Percentiles rank a stretch among this genome's conserved stretches.
phyloP scores from a whole-genome alignment of 2,888 invertebrate species.

The Folsomia candida region DNA sequence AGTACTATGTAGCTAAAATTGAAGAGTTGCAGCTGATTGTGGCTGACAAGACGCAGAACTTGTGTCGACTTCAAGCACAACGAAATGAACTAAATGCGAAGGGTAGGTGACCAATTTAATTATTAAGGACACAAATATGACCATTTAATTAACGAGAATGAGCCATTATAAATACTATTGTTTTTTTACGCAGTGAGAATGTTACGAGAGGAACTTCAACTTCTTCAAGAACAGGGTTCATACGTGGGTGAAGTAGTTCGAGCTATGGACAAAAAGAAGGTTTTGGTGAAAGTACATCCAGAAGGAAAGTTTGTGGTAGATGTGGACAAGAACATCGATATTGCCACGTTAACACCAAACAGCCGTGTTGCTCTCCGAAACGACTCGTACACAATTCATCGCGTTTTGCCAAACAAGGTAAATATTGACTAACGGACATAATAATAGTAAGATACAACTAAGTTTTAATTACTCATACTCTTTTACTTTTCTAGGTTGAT shows the following conservation, averaged over 20 bases:
- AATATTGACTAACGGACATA: too few species aligned
- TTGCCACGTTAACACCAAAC: slow-evolving; percentile 95
- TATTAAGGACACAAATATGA: not conserved
- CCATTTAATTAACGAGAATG: too few species aligned
- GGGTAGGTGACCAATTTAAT: slow-evolving; percentile 68
- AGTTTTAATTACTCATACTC: too few species aligned
- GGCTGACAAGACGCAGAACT: slow-evolving; percentile 96
- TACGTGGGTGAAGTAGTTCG: slow-evolving; percentile 99
- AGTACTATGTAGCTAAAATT: slow-evolving; percentile 96
- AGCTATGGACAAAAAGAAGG: slow-evolving; percentile 99
- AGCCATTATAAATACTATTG: too few species aligned
- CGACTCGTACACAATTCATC: slow-evolving; percentile 97
- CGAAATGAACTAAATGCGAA: slow-evolving; percentile 98
- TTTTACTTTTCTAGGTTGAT: too few species aligned
- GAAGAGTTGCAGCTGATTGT: slow-evolving; percentile 94
- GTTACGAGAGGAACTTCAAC: slow-evolving; percentile 93
- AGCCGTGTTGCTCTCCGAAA: slow-evolving; percentile 96
- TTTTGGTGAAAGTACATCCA: slow-evolving; percentile 97
- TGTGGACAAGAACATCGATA: slow-evolving; percentile 97
- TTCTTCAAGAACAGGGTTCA: slow-evolving; percentile 93
- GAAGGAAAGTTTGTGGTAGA: slow-evolving; percentile 99
- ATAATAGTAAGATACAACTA: too few species aligned
- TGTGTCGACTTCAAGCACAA: slow-evolving; percentile 94
- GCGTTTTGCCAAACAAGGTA: slow-evolving; percentile 98
- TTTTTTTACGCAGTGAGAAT: slow-evolving; percentile 72